A percentile compares a stretch with the other conserved stretches of the same genome.
These are phyloP conservation scores for Luffia ferchaultella DNA, from an alignment of 2,888 invertebrate genomes.

Conservation along the genomic window DNA sequence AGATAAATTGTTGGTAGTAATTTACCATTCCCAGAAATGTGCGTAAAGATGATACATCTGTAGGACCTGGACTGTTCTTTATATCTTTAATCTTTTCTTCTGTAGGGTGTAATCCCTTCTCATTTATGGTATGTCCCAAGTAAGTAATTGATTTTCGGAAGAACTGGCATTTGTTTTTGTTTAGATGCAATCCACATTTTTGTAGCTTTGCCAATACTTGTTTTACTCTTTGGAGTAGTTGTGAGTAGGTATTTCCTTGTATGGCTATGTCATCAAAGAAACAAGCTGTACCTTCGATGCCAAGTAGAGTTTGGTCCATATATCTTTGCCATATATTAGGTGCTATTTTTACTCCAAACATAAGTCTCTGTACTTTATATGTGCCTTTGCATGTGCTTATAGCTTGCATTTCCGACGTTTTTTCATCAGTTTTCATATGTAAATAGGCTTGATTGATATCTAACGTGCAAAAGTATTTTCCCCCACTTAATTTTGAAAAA, in stretches of 20 bases:
- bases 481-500: constrained; percentile 11
- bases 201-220: constrained; percentile 3
- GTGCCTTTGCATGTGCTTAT: constrained; percentile 21
- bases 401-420: constrained; percentile 12
- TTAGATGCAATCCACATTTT: constrained; percentile 7
- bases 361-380: constrained; percentile 22
- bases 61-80: constrained; percentile 1
- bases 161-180: constrained; percentile 17
- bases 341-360: constrained; percentile 23
- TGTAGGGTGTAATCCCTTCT: constrained; percentile 10
- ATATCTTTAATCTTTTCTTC: constrained; percentile 8
- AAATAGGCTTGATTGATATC: constrained; percentile 11
- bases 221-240: background rate
- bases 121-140: constrained; percentile 13
- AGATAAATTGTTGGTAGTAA: constrained; percentile 22
- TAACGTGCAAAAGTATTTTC: constrained; percentile 11
- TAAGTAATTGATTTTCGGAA: constrained; percentile 14
- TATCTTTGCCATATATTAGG: constrained; percentile 22
- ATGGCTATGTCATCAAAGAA: constrained; percentile 2
- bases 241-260: background rate
- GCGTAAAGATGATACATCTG: background rate
- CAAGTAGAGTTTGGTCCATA: constrained; percentile 23
- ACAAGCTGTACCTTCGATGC: constrained; percentile 16
- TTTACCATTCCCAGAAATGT: constrained; percentile 16
- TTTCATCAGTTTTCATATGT: constrained; percentile 9